Evolutionary conservation across 2,797 vertebrate species (phyloP), one percentile per base, ranked within the genome.

Genomic region (Atherinosoma microstoma): DNA sequence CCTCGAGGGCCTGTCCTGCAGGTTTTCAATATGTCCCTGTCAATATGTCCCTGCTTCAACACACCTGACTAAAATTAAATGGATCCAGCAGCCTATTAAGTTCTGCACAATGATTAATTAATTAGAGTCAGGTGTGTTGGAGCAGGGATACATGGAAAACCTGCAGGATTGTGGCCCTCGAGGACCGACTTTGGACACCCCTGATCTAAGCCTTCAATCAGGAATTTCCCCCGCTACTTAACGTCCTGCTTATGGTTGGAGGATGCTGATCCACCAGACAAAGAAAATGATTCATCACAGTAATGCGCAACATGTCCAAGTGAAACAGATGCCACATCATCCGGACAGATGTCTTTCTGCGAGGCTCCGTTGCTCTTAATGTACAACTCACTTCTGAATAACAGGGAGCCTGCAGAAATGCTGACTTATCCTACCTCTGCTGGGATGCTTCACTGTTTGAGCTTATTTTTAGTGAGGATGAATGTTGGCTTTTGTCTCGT

Each of bases 401-500:
- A 20, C 20, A 34, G 30, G 13, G 38, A 13, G 20, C 34, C 61
- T 60, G 54, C 38, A 29, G 51, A 64, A 40, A 60, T 68, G 29
- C 38, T 27, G 18, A 49, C 56, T 78, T 42, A 9, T 29, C 36
- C 30, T 13, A 20, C 20, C 27, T 54, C 30, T 58, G 62, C n/a
- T 70, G 42, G n/a, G 54, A 47, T 13, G 16, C 35, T 35, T 22
- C 47, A 13, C 11, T 8, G 18, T 60, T 57, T 35, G 20, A 64
- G 40, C 20, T 61, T 59, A 42, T 68, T 78, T 47, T 20, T 40
- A 35, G 16, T 30, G 29, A 34, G 53, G 32, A 58, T 40, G 54
- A 84, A 64, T 36, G 49, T 69, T 64, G 63, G 47, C 30, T 30
- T 63, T 54, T 42, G 8, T 66, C 24, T 45, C 29, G 63, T 58